Conservation (phyloP, 2,113 vertebrate species). For the Sturnira hondurensis region DNA sequence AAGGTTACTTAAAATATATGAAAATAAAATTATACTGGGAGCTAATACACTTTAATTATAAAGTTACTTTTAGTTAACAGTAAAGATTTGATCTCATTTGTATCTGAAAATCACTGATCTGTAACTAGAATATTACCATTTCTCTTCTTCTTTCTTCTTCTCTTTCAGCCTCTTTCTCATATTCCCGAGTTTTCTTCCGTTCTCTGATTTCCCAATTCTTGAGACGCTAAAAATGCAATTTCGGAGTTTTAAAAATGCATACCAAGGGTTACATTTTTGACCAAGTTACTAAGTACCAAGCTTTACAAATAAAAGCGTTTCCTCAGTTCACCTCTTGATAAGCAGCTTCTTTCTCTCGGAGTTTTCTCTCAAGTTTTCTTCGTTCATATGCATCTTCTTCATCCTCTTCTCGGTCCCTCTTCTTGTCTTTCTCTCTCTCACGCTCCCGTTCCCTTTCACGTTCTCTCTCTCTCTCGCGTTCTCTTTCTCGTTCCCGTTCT, state of each 20-base stretch:
- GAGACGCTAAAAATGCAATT: slow-evolving; percentile 84
- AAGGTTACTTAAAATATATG: not conserved
- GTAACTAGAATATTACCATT: slow-evolving; percentile 83
- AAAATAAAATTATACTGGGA: not conserved
- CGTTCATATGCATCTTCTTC: slow-evolving; percentile 97
- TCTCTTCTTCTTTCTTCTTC: slow-evolving; percentile 96
- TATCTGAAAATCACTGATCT: not conserved
- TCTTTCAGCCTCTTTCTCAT: slow-evolving; percentile 94
- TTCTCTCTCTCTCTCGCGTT: slow-evolving; percentile 86
- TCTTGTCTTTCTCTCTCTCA: slow-evolving; percentile 93
- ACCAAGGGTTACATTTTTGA: not conserved
- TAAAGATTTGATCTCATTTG: not conserved
- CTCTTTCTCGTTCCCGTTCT: slow-evolving; percentile 85
- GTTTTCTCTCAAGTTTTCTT: slow-evolving; percentile 94
- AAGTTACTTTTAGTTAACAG: not conserved
- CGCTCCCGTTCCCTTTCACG: slow-evolving; percentile 90
- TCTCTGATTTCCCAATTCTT: slow-evolving; percentile 99
- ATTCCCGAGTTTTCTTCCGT: slow-evolving; percentile 96
- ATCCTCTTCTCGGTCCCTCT: slow-evolving; percentile 94
- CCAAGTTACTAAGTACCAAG: not conserved
- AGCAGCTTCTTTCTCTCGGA: slow-evolving; percentile 96
- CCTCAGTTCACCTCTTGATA: slow-evolving; percentile 92
- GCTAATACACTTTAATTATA: not conserved
- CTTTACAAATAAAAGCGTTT: not conserved
- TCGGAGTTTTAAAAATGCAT: slow-evolving; percentile 9